Conservation (phyloP, 2,888 invertebrate genomes). For the Lutraria lutraria region DNA sequence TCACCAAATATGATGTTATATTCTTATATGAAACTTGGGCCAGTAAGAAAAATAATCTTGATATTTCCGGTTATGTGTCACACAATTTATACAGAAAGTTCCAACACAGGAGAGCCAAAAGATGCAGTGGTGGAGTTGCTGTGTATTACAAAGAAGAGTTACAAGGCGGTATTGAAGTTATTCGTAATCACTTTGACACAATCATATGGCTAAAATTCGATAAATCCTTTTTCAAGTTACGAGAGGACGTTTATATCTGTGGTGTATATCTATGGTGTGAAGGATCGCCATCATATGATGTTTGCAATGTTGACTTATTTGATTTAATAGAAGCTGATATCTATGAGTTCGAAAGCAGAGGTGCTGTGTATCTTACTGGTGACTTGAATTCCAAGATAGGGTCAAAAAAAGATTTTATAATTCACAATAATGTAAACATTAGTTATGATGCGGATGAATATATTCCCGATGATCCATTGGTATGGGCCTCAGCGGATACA, state of each 20-base stretch:
- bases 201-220: conserved; percentile 40
- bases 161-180: conserved; percentile 8
- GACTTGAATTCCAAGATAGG: conserved; percentile 40
- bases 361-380: conserved; percentile 30
- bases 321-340: conserved; percentile 28
- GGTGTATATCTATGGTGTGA: conserved; percentile 24
- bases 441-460: conserved; percentile 14
- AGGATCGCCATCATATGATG: conserved; percentile 36
- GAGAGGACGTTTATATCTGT: conserved; percentile 26
- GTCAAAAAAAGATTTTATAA: conserved; percentile 26
- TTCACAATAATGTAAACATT: conserved; percentile 20
- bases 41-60: neutral
- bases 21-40: conserved; percentile 41
- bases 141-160: conserved; percentile 13
- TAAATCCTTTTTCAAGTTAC: neutral
- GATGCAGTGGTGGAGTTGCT: conserved; percentile 35
- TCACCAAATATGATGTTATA: conserved; percentile 9
- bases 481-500: neutral
- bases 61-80: neutral
- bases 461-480: neutral
- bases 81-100: conserved; percentile 24
- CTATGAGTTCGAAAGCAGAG: conserved; percentile 20
- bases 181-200: conserved; percentile 43
- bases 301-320: conserved; percentile 46
- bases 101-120: conserved; percentile 24